Evolutionary conservation across 2,888 invertebrate genomes (phyloP), one percentile per base, ranked within the genome.

Genomic region (Leptopilina myrica): DNA sequence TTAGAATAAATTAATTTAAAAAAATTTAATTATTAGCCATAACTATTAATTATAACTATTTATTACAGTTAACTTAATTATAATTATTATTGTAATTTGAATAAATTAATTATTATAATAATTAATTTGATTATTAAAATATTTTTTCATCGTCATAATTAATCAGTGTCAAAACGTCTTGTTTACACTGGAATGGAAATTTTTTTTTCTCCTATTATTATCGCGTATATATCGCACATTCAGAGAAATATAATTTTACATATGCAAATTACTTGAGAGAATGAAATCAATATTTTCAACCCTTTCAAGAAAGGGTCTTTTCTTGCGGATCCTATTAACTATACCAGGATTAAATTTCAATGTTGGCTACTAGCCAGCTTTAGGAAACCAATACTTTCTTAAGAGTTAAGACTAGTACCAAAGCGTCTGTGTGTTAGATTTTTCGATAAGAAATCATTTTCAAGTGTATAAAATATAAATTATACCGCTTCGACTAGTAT

Each of bases 241-340:
- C 62, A 9, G 9, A 62, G 62, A 62, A 62, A 62, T 62, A 62
- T 62, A 62, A 20, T 62, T 62, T 62, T 62, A 20, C 62, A 62
- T 56, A 56, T 73, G 73, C 56, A 73, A 56, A 73, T 56, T 49
- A 33, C 73, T 73, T 73, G 3, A 56, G 14, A 49, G 56, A 40
- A 33, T 73, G 73, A 56, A 73, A 73, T 56, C 73, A 73, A 73
- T 73, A 73, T 73, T 73, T 56, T 7, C 73, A 56, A 73, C 73
- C 73, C 73, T 73, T 73, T n/a, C 26, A 53, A 33, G 33, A 56
- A 73, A 56, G 73, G 73, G 53, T 56, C n/a, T 56, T 73, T 73
- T 73, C 73, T 73, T 73, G 33, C 73, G 73, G 56, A 56, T 73
- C 73, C 56, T 53, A 73, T 73, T 73, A 73, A 40, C 73, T 53